Percentiles rank a stretch among this genome's conserved stretches.
phyloP scores from a whole-genome alignment of 2,888 invertebrate genomes.

The Amblyjoppa fuscipennis region DNA sequence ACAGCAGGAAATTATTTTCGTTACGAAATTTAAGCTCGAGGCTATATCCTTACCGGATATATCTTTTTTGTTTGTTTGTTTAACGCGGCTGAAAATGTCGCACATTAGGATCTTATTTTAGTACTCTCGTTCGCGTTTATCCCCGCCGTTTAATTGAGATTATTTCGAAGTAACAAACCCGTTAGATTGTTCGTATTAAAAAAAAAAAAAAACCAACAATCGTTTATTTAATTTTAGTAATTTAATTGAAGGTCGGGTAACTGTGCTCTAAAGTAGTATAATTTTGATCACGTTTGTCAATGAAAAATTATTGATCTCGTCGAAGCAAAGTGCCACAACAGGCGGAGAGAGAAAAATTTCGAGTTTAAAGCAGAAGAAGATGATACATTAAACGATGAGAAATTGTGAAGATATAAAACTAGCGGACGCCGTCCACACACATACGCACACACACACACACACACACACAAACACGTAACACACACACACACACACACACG shows the following conservation, averaged over 20 bases:
- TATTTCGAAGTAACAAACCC: constrained; percentile 17
- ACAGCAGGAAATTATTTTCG: constrained; percentile 46
- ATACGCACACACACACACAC: background rate
- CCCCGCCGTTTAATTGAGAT: constrained; percentile 23
- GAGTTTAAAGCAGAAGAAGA: constrained; percentile 55
- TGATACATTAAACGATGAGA: constrained; percentile 25
- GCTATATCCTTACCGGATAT: constrained; percentile 26
- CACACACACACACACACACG: background rate
- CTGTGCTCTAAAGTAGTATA: constrained; percentile 67
- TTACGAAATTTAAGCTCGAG: constrained; percentile 29
- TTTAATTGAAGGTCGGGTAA: constrained; percentile 65
- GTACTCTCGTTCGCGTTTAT: constrained; percentile 55
- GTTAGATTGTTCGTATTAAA: constrained; percentile 38
- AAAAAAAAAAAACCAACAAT: constrained; percentile 19
- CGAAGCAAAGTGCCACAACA: constrained; percentile 54
- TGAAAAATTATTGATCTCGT: constrained; percentile 58
- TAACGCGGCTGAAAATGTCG: constrained; percentile 14
- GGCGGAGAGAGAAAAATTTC: constrained; percentile 58
- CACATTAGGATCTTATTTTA: constrained; percentile 10
- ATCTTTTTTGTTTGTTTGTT: background rate
- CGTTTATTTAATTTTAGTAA: constrained; percentile 61
- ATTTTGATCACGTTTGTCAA: constrained; percentile 54
- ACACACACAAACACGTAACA: background rate
- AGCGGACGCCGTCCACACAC: constrained; percentile 82
- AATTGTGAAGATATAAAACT: constrained; percentile 65